Base-by-base conservation (phyloP, 2,113 vertebrate genomes). In the Clarias macrocephalus region DNA sequence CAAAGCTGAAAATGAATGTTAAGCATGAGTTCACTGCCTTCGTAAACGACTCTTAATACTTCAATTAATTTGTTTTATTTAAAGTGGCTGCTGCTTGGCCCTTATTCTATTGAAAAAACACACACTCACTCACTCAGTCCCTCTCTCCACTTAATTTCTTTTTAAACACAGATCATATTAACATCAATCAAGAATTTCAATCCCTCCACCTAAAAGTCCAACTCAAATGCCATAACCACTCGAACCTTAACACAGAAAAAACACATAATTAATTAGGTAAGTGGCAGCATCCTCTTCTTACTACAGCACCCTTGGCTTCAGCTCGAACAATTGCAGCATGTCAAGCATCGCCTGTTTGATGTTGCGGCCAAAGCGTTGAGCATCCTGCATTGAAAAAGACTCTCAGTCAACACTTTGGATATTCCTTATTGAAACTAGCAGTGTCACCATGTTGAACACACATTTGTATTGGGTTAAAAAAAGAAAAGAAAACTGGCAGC, bases 351-450 rank as follows among this genome's bases (percentile, higher is more conserved):
- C 96, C 84, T 95, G 94, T 88, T 21, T 91, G 92, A 99, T 94
- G 93, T 98, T 95, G 89, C 28, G 84, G 25, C 97, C 97, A 63
- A 99, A 99, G 65, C 98, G 97, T 79, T 97, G 96, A 0, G 98
- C 99, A 89, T 99, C 96, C 98, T 99, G 70, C 82, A 72, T 66
- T 79, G 1, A 77, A 56, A 70, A 48, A 23, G 11, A 9, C 28
- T 60, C 19, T 5, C 7, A 62, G 52, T 63, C 54, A 80, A 18
- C 56, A 19, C 33, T 76, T 5, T 13, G n/a, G 54, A 42, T 6
- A 73, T 73, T 76, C 33, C 30, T 66, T 81, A 80, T 25, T 81
- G n/a, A 86, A 37, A 59, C 30, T 62, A 63, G 25, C 57, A 60
- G 23, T 57, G n/a, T 33, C 42, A 30, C 42, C 16, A 11, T 70